Conservation (phyloP, 2,888 invertebrate genomes). For the Leptinotarsa juncta region DNA sequence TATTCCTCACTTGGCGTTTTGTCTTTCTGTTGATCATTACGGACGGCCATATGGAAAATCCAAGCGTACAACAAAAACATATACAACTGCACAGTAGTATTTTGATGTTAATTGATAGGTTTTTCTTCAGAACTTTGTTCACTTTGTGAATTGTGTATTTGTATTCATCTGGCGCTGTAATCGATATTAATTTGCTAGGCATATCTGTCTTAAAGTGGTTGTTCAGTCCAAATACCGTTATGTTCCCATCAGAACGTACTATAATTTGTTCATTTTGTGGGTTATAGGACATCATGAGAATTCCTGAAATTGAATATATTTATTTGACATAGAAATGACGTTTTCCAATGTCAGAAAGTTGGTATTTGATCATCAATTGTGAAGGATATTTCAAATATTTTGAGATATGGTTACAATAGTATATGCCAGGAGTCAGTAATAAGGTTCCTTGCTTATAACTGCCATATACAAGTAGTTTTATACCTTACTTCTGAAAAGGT, state of each 20-base stretch:
- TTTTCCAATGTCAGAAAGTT: background rate
- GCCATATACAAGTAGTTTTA: no score
- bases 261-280: slow-evolving; percentile 48
- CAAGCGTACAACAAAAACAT: slow-evolving; percentile 53
- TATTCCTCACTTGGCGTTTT: slow-evolving; percentile 44
- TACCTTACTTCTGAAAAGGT: no score
- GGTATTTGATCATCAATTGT: background rate
- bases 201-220: slow-evolving; percentile 52
- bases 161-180: slow-evolving; percentile 56
- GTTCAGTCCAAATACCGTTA: slow-evolving; percentile 53
- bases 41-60: slow-evolving; percentile 53
- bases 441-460: no score
- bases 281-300: slow-evolving; percentile 20
- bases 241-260: slow-evolving; percentile 52
- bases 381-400: background rate
- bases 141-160: slow-evolving; percentile 51
- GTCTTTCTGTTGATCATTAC: slow-evolving; percentile 49
- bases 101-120: slow-evolving; percentile 48
- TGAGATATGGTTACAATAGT: no score
- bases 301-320: background rate
- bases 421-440: no score
- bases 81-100: slow-evolving; percentile 52
- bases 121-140: slow-evolving; percentile 47
- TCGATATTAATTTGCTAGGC: slow-evolving; percentile 50
- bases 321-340: slow-evolving; percentile 7